Conservation (phyloP, 1,140 invertebrate genomes). For the Tetragonula clypearis region DNA sequence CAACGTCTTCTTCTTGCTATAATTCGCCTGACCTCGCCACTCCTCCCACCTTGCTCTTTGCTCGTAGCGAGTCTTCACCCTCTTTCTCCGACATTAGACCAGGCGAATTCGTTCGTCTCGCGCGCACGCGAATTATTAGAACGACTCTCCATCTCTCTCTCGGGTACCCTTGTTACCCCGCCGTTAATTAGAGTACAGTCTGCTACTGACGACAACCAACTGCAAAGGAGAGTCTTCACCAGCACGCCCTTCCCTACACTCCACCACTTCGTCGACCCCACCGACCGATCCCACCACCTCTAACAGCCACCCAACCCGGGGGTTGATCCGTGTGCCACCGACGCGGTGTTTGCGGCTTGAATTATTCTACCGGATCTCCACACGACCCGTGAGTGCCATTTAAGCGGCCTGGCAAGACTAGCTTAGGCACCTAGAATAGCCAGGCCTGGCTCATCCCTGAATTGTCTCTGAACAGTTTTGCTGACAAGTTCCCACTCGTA, state of each 20-base stretch:
- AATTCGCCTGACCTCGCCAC: not conserved
- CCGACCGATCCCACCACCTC: not conserved
- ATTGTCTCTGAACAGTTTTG: not conserved
- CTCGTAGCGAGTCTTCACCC: not conserved
- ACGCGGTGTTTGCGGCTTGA: conserved; percentile 73
- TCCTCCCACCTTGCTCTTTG: not conserved
- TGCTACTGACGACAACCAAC: conserved; percentile 74
- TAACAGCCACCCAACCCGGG: conserved; percentile 1
- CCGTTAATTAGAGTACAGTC: conserved; percentile 78
- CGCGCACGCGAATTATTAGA: conserved; percentile 70
- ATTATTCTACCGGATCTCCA: conserved; percentile 68
- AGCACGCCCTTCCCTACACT: conserved; percentile 26
- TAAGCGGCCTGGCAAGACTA: conserved; percentile 7
- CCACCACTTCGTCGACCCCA: conserved; percentile 34
- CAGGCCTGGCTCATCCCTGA: not conserved
- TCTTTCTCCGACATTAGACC: conserved; percentile 1
- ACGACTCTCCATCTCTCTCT: conserved; percentile 70
- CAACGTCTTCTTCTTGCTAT: conserved; percentile 19
- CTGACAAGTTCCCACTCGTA: not conserved
- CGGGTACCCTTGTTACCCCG: conserved; percentile 67
- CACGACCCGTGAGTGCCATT: conserved; percentile 38
- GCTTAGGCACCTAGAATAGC: not conserved
- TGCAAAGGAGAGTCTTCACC: conserved; percentile 71
- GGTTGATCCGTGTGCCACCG: conserved; percentile 60
- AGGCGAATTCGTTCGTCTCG: not conserved